phyloP scores from a whole-genome alignment of 2,888 invertebrate genomes.

The Xylota segnis region DNA sequence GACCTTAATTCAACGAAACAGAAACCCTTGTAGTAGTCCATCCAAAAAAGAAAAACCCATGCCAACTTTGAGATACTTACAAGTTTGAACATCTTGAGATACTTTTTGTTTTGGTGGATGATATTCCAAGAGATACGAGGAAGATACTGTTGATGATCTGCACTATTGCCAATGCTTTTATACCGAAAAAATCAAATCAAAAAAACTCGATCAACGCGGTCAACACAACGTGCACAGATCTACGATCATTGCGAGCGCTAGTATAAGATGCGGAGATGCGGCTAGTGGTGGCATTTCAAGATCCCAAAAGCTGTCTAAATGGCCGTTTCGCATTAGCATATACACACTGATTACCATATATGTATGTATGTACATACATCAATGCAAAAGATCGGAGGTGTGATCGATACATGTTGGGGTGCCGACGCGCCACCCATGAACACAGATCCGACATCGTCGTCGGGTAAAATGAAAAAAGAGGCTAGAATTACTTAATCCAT shows the following conservation, averaged over 20 bases:
- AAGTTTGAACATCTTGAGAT: constrained; percentile 68
- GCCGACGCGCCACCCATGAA: constrained; percentile 33
- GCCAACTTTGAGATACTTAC: constrained; percentile 50
- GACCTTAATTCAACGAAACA: constrained; percentile 36
- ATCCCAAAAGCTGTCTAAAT: constrained; percentile 37
- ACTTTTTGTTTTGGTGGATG: constrained; percentile 23
- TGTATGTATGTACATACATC: not conserved
- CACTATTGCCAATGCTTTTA: constrained; percentile 56
- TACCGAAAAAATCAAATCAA: constrained; percentile 31
- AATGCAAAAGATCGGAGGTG: constrained; percentile 29
- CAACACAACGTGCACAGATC: constrained; percentile 4
- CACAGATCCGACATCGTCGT: no score
- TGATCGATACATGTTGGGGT: constrained; percentile 19
- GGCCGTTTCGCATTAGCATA: constrained; percentile 32
- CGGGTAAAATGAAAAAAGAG: not conserved
- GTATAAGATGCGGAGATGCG: constrained; percentile 10
- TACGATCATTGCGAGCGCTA: not conserved
- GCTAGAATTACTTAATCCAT: constrained; percentile 44
- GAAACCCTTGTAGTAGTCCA: constrained; percentile 3
- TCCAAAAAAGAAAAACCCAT: not conserved
- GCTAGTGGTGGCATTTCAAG: constrained; percentile 32
- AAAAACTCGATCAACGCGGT: constrained; percentile 9
- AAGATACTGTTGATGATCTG: constrained; percentile 64
- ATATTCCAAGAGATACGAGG: constrained; percentile 56
- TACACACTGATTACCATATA: constrained; percentile 34